Evolutionary conservation across 2,888 invertebrate genomes (phyloP), one percentile per base, ranked within the genome.

Genomic region (Junonia oenone): DNA sequence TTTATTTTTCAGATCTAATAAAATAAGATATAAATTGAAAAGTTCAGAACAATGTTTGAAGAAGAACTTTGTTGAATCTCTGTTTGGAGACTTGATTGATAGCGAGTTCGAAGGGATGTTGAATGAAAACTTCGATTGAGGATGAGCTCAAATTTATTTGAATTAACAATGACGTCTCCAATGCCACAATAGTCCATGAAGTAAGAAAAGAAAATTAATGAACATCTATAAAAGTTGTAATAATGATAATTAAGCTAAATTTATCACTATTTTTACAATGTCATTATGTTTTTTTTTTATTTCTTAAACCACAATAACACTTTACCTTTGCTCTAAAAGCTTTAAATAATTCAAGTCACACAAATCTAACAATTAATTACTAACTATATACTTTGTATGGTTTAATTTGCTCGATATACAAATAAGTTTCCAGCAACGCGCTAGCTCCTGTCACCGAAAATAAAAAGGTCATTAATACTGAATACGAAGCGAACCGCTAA

Each of bases 151-250:
- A 83, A 81, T 90, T 90, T 89, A 90, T 90, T 90, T 82, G 87
- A 88, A 89, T 83, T 87, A 90, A 90, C 88, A 90, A 88, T 87
- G 84, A 88, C 83, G 86, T 85, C 88, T 89, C 87, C 89, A 87
- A 87, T 89, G 81, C 82, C 87, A 90, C 90, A 89, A 85, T 86
- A 89, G 82, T 87, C 78, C 83, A 88, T 87, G 88, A 89, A 90
- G 84, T 87, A 86, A 88, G 86, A 86, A 90, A 86, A 81, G 38
- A 82, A 83, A 88, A 85, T 80, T 79, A 86, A 85, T 84, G 90
- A 90, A 90, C 90, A 88, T 90, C 90, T 90, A 90, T 89, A 90
- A 90, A 90, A 90, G 86, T 90, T 85, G 86, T 87, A 88, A 88
- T 89, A 88, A 88, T 87, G 80, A 87, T 87, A 89, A 87, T 89